These are phyloP conservation scores for Fragum sueziense DNA, from an alignment of 2,888 invertebrate genomes.

Conservation along the genomic window DNA sequence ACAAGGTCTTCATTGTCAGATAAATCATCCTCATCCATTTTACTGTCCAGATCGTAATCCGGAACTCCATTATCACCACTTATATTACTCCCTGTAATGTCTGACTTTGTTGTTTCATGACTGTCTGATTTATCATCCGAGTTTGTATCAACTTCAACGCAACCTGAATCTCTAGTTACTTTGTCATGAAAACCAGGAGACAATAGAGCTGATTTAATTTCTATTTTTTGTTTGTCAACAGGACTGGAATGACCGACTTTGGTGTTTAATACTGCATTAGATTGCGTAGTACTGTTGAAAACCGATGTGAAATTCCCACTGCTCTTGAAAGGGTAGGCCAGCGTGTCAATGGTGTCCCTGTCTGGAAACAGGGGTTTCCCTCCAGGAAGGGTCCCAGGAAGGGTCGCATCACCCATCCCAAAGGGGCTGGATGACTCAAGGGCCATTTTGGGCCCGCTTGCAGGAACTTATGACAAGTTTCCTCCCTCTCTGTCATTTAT, in stretches of 20 bases:
- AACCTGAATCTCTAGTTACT: neutral
- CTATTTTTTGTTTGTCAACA: conserved; percentile 9
- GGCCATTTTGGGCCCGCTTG: conserved; percentile 40
- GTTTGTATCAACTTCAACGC: neutral
- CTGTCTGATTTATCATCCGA: conserved; percentile 6
- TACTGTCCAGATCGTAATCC: conserved; percentile 30
- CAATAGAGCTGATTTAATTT: conserved; percentile 12
- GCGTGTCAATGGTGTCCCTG: conserved; percentile 43
- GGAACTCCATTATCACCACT: conserved; percentile 5
- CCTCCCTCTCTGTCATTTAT: neutral
- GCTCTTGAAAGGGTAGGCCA: conserved; percentile 45
- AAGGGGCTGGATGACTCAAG: conserved; percentile 57
- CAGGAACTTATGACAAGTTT: neutral
- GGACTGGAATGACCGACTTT: conserved; percentile 53
- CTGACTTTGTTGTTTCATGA: neutral
- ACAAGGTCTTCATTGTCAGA: conserved; percentile 70
- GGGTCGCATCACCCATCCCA: conserved; percentile 36
- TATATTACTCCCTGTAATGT: conserved; percentile 1
- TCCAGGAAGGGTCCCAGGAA: conserved; percentile 32
- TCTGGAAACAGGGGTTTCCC: conserved; percentile 52
- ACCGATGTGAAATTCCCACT: conserved; percentile 46
- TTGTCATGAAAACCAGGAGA: conserved; percentile 30
- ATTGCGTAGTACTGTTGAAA: conserved; percentile 39
- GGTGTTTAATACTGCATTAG: conserved; percentile 48
- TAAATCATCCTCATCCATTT: conserved; percentile 35